Percentiles rank a stretch among this genome's conserved stretches.
Evolutionary conservation across 2,113 vertebrate genomes (phyloP).

Genomic region (Ramphastos sulfuratus): DNA sequence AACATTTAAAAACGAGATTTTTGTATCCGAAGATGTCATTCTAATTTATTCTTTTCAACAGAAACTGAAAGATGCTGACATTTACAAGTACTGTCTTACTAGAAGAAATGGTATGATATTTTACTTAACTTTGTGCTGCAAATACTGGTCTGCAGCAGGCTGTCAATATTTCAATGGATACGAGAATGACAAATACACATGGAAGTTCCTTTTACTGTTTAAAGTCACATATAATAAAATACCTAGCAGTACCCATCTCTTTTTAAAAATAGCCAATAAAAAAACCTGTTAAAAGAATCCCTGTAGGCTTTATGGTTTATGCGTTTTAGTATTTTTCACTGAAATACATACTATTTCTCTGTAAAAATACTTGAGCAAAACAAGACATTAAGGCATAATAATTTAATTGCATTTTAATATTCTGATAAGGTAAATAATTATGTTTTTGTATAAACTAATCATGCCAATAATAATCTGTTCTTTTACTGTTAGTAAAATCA

Average conservation of each 20-base stretch:
- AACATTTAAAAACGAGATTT: not conserved
- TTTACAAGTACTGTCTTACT: not conserved
- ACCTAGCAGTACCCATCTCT: not conserved
- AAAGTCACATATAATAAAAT: not conserved
- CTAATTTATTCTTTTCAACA: not conserved
- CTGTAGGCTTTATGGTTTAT: accelerated
- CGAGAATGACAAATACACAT: not conserved
- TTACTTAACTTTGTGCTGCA: not conserved
- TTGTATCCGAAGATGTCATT: not conserved
- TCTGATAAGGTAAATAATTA: not conserved
- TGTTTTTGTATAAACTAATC: not conserved
- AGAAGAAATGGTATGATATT: not conserved
- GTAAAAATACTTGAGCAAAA: not conserved
- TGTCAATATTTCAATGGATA: not conserved
- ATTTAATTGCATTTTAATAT: not conserved
- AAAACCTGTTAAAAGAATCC: not conserved
- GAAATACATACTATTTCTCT: not conserved
- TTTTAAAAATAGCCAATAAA: not conserved
- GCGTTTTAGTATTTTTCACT: not conserved
- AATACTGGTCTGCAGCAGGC: not conserved
- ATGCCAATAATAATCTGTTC: not conserved
- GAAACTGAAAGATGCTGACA: not conserved
- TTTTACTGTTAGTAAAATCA: not conserved
- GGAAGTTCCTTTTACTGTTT: not conserved
- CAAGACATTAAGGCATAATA: not conserved